Evolutionary conservation across 2,797 vertebrate species (phyloP), one percentile per base, ranked within the genome.

Genomic region (Phoeniculus purpureus): DNA sequence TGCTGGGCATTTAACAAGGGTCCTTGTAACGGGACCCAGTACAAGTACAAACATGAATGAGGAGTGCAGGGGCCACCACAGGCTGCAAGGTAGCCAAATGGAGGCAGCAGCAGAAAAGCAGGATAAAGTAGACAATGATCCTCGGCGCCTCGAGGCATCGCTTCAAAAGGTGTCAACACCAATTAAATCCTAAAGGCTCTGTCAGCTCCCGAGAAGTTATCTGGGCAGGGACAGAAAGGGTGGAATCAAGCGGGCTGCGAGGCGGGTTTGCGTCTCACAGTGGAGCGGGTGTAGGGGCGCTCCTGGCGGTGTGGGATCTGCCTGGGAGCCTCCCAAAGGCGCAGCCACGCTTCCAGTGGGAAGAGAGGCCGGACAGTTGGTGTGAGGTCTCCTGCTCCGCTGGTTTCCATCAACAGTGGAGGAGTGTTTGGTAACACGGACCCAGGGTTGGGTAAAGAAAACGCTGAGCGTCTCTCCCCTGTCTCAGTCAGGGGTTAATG

Each of bases 161-260:
- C 97, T 97, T 98, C 97, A 98, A 97, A 98, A 97, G 97, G 96
- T 97, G 97, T 97, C 97, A 97, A 97, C 96, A 97, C 97, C 97
- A 98, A 98, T 98, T 97, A 98, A 97, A 97, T 97, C 97, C 97
- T 97, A 97, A 97, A 97, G 96, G 96, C 96, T 95, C 97, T 94
- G 97, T 96, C 97, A 97, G 97, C 94, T 96, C 96, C 97, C 97
- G 95, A 97, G 96, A 97, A 98, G 96, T 97, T 97, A 96, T 87
- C 95, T 96, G 94, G 97, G 96, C 94, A 94, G 96, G 93, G 94
- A 97, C 95, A 97, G 97, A 96, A 95, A 96, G 96, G 87, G 89
- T 71, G 77, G 95, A 97, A 97, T 98, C 96, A 97, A 97, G 97
- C 96, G 93, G 70, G 37, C 48, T 47, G 94, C 92, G 19, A 45